A percentile compares a stretch with the other conserved stretches of the same genome.
These are phyloP conservation scores for Natrix natrix DNA, from an alignment of 2,797 vertebrate genomes.

Conservation along the genomic window DNA sequence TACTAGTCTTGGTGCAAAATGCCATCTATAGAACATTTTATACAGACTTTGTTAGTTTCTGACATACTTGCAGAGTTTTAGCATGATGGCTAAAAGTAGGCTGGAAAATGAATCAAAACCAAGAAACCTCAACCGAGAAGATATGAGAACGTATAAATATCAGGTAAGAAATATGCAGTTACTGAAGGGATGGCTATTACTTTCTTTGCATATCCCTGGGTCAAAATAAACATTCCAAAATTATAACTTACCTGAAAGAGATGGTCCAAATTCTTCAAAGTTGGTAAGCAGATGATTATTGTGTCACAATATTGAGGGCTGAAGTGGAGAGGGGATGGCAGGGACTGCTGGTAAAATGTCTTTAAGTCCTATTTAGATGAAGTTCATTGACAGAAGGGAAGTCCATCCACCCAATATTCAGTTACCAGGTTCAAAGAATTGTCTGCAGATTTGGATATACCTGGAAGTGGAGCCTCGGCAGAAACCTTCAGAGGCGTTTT, in stretches of 20 bases:
- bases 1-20: background rate
- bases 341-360: background rate
- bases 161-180: background rate
- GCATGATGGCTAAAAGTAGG: background rate
- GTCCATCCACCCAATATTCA: background rate
- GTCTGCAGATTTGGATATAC: background rate
- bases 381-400: background rate
- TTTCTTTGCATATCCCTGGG: background rate
- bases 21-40: no score
- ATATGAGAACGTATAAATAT: background rate
- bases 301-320: background rate
- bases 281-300: background rate
- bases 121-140: background rate
- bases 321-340: background rate
- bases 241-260: background rate
- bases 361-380: no score
- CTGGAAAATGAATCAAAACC: background rate
- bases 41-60: background rate
- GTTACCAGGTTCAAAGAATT: background rate
- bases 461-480: background rate
- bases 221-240: background rate
- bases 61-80: background rate
- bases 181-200: background rate
- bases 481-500: background rate
- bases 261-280: background rate